Conservation (phyloP, 2,113 vertebrate genomes). For the Poeciliopsis turrubarensis region DNA sequence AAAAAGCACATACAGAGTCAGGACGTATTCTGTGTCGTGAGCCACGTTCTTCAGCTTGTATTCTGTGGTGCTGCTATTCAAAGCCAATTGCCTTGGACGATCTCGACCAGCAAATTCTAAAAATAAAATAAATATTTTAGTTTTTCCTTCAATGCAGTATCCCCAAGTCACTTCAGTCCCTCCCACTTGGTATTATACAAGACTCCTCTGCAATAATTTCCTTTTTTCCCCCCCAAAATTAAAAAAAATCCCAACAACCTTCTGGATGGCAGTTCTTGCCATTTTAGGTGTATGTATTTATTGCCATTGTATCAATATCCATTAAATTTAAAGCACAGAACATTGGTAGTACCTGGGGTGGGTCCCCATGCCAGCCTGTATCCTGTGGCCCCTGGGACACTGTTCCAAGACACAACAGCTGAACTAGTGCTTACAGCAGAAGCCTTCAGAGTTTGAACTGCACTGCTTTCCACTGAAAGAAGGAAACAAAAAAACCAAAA, state of each 20-base stretch:
- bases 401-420: slow-evolving; percentile 84
- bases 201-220: slow-evolving; percentile 12
- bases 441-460: slow-evolving; percentile 83
- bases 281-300: slow-evolving; percentile 1
- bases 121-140: background rate
- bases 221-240: background rate
- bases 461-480: slow-evolving; percentile 86
- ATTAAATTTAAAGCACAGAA: background rate
- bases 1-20: slow-evolving; percentile 89
- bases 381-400: slow-evolving; percentile 85
- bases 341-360: slow-evolving; percentile 80
- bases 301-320: too few relatives aligned
- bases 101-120: slow-evolving; percentile 85
- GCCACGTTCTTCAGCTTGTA: slow-evolving; percentile 80
- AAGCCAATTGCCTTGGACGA: slow-evolving; percentile 83
- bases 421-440: slow-evolving; percentile 81
- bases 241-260: slow-evolving; percentile 20
- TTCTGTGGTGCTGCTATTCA: slow-evolving; percentile 80
- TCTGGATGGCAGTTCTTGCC: background rate
- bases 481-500: background rate
- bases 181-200: slow-evolving; percentile 1
- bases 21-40: slow-evolving; percentile 86
- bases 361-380: slow-evolving; percentile 90
- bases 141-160: background rate
- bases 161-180: background rate